Evolutionary conservation across 2,888 invertebrate genomes (phyloP).

Genomic region (Eupelmus urozonus): DNA sequence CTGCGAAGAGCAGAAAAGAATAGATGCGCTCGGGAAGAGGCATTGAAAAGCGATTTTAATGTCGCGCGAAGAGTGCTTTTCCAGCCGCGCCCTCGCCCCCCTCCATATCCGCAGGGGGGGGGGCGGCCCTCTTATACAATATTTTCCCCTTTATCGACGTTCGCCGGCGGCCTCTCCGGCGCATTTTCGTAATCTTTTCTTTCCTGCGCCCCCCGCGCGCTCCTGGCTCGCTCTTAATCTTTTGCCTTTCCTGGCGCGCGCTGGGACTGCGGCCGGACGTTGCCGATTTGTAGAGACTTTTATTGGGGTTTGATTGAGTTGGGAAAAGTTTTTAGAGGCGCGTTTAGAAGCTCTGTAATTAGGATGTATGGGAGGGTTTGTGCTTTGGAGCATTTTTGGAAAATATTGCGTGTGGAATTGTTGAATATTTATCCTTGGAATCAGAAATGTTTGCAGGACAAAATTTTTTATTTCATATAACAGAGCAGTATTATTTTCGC

Average conservation of each 20-base stretch:
- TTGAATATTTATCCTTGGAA: too few relatives aligned
- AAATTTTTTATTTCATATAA: too few relatives aligned
- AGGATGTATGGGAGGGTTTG: too few relatives aligned
- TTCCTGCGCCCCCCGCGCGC: too few relatives aligned
- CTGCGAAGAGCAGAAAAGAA: constrained; percentile 56
- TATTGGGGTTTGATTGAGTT: background rate
- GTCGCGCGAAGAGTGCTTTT: constrained; percentile 65
- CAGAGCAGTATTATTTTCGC: too few relatives aligned
- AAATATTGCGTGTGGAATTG: too few relatives aligned
- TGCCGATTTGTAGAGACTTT: constrained; percentile 10
- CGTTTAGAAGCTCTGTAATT: too few relatives aligned
- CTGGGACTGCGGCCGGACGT: background rate
- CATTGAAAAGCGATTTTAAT: constrained; percentile 67
- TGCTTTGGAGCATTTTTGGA: too few relatives aligned
- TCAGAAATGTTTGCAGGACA: too few relatives aligned
- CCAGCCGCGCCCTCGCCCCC: constrained; percentile 61
- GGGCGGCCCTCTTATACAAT: constrained; percentile 47
- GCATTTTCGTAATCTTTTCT: constrained; percentile 50
- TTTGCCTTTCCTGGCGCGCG: background rate
- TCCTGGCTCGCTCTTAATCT: constrained; percentile 30
- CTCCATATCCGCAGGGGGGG: background rate
- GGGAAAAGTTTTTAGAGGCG: constrained; percentile 18
- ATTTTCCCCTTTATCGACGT: constrained; percentile 55
- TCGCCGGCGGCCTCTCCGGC: constrained; percentile 9
- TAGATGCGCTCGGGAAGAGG: constrained; percentile 59